phyloP scores from a whole-genome alignment of 2,888 invertebrate species.

The Hirtodrosophila duncani region DNA sequence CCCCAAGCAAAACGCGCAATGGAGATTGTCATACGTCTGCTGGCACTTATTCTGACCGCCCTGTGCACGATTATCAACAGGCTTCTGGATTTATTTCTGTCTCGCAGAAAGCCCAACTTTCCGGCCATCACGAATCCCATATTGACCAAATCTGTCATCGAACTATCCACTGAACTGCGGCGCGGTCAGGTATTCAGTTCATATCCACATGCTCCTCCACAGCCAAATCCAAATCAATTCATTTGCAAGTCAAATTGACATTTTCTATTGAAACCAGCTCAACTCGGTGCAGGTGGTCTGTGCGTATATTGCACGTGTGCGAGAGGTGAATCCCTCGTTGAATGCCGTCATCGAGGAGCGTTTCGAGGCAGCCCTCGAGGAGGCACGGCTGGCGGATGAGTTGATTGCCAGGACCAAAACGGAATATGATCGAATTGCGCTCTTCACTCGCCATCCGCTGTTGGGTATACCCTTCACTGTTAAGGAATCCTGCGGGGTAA shows the following conservation, averaged over 20 bases:
- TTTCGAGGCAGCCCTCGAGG: constrained; percentile 82
- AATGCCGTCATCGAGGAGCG: constrained; percentile 86
- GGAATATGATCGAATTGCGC: constrained; percentile 58
- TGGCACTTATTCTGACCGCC: constrained; percentile 46
- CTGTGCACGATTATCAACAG: constrained; percentile 50
- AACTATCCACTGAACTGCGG: constrained; percentile 56
- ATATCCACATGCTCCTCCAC: constrained; percentile 4
- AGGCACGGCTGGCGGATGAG: constrained; percentile 82
- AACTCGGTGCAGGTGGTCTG: constrained; percentile 81
- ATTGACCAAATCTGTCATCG: constrained; percentile 57
- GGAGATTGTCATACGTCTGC: constrained; percentile 57
- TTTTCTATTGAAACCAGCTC: constrained; percentile 79
- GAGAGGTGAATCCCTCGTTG: constrained; percentile 83
- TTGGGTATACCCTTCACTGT: constrained; percentile 90
- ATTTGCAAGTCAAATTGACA: constrained; percentile 18
- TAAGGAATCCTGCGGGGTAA: constrained; percentile 87
- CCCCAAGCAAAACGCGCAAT: constrained; percentile 30
- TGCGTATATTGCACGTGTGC: constrained; percentile 83
- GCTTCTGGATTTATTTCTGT: constrained; percentile 40
- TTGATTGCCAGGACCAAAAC: constrained; percentile 61
- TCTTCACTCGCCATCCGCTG: constrained; percentile 82
- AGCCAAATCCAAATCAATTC: background rate
- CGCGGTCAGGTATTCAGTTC: constrained; percentile 59
- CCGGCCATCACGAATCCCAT: constrained; percentile 57
- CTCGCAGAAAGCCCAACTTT: constrained; percentile 46